phyloP scores from a whole-genome alignment of 2,797 vertebrate species.

The Allobates femoralis region DNA sequence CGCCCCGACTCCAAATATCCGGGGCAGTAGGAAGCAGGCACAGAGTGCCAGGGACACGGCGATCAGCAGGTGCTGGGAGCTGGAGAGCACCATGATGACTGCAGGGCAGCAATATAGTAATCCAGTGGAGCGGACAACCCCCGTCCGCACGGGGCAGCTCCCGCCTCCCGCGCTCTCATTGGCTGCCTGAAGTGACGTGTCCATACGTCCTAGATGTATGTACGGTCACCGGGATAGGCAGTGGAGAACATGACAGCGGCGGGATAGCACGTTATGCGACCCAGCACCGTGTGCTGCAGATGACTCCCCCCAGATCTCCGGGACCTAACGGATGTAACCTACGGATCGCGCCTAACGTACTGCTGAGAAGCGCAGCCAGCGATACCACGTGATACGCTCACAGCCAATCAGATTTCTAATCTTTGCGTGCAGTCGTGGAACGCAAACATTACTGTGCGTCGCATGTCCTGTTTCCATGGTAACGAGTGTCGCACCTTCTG shows the following conservation, averaged over 20 bases:
- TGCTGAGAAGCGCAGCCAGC: not conserved
- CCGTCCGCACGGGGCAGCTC: not conserved
- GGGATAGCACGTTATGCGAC: too few species aligned
- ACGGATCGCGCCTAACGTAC: too few species aligned
- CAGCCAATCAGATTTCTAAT: not conserved
- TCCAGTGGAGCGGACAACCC: too few species aligned
- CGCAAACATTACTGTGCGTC: constrained; percentile 41
- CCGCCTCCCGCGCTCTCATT: not conserved
- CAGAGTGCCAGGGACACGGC: constrained; percentile 80
- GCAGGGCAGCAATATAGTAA: not conserved
- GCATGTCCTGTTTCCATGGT: constrained; percentile 31
- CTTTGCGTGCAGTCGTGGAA: constrained; percentile 46
- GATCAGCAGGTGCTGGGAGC: constrained; percentile 78
- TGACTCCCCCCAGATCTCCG: not conserved
- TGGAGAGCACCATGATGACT: constrained; percentile 76
- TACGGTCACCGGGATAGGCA: not conserved
- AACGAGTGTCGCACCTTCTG: not conserved
- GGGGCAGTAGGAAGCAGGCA: constrained; percentile 80
- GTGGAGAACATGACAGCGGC: too few species aligned
- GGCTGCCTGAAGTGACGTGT: constrained; percentile 27
- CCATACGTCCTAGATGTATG: not conserved
- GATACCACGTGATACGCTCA: not conserved
- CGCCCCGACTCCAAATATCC: constrained; percentile 75
- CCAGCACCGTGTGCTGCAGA: not conserved
- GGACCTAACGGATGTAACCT: too few species aligned